Percentiles rank a stretch among this genome's conserved stretches.
Evolutionary conservation across 2,888 invertebrate genomes (phyloP).

Genomic region (Caenorhabditis afra): DNA sequence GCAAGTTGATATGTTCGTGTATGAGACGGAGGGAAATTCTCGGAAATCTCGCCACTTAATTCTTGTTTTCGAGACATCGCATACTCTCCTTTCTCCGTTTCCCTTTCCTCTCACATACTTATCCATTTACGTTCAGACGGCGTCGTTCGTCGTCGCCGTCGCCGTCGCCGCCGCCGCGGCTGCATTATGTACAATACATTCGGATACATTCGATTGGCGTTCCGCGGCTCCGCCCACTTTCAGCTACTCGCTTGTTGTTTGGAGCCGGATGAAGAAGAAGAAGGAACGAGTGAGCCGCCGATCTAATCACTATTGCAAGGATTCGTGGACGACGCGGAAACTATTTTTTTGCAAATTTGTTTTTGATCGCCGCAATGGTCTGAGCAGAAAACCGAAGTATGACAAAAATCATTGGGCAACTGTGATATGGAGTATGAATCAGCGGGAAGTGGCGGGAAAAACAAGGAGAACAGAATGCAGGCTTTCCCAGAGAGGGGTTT

Average conservation of each 20-base stretch:
- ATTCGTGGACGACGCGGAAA: constrained; percentile 47
- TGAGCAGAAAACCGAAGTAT: constrained; percentile 19
- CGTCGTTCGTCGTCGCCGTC: background rate
- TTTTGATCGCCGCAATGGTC: constrained; percentile 36
- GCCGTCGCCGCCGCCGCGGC: no score
- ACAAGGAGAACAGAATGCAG: background rate
- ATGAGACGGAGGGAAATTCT: constrained; percentile 38
- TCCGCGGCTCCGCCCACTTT: constrained; percentile 31
- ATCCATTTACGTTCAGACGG: constrained; percentile 56
- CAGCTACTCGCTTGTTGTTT: constrained; percentile 28
- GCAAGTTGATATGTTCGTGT: constrained; percentile 51
- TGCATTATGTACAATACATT: constrained; percentile 50
- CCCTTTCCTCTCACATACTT: constrained; percentile 38
- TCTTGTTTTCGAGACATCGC: constrained; percentile 56
- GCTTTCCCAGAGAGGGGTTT: constrained; percentile 2
- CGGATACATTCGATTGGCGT: constrained; percentile 40
- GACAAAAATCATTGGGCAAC: constrained; percentile 14
- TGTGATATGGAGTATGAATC: background rate
- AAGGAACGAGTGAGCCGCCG: constrained; percentile 20
- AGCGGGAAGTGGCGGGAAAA: background rate
- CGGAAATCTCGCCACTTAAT: constrained; percentile 57
- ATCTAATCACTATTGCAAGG: constrained; percentile 54
- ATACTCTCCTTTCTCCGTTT: constrained; percentile 26
- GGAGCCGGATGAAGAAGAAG: no score
- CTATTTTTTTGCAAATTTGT: constrained; percentile 45